Evolutionary conservation across 2,113 vertebrate species (phyloP), one percentile per base, ranked within the genome.

Genomic region (Cebus imitator): DNA sequence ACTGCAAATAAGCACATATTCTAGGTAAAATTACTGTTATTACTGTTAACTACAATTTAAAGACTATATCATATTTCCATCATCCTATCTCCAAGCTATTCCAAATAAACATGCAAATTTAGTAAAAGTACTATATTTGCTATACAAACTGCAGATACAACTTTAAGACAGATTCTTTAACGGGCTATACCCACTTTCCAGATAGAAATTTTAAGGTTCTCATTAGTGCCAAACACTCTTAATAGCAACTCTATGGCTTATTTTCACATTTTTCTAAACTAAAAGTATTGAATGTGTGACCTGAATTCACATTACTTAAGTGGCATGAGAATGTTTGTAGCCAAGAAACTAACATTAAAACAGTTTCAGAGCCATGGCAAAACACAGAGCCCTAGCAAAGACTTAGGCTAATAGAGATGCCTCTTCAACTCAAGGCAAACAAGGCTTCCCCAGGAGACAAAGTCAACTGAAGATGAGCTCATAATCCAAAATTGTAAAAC

Each of bases 31-130:
- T 4, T 8, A 16, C 10, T 78, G 2, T 68, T 87, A 52, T 66
- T 76, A 85, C 40, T 79, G 17, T 92, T 68, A 75, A 84, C 20
- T 84, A 21, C 20, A 80, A 52, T 50, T 78, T 93, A 35, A 90
- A 91, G 7, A 43, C 37, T 40, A 68, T 52, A 84, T 81, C 64
- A 78, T 75, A 92, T 80, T 87, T 76, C 25, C 80, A 85, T 57
- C 35, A 61, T n/a, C n/a, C 61, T 85, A n/a, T 23, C 68, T 35
- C 40, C 43, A 92, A 92, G 40, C 37, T 90, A 66, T 76, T 92
- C 45, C 52, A 96, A 90, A 92, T 90, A 96, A 95, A 92, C 55
- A 70, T 43, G 48, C 6, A 92, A 85, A 90, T 64, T 20, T 48
- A 70, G 7, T 81, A 27, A 85, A 80, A 76, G 18, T 32, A 80